phyloP scores from a whole-genome alignment of 2,113 vertebrate species.

The Leiothrix lutea region DNA sequence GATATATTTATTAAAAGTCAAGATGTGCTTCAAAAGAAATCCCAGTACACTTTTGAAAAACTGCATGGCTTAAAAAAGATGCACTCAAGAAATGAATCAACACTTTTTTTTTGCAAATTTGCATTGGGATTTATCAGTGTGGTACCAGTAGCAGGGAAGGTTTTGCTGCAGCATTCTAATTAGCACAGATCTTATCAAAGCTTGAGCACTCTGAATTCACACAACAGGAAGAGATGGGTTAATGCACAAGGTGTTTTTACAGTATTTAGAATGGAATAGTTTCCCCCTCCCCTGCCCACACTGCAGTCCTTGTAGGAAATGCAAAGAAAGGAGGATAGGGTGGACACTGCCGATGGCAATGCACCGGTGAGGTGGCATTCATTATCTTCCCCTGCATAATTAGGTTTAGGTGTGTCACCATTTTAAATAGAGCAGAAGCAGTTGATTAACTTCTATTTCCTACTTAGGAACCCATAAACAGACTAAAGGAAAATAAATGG shows the following conservation, averaged over 20 bases:
- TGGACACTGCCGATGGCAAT: background rate
- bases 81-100: slow-evolving; percentile 29
- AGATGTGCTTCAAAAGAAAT: slow-evolving; percentile 55
- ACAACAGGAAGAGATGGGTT: background rate
- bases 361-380: background rate
- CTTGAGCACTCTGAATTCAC: background rate
- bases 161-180: slow-evolving; percentile 35
- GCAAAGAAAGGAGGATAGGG: background rate
- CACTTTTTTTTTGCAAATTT: background rate
- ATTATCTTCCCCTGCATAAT: background rate
- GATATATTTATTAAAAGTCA: slow-evolving; percentile 58
- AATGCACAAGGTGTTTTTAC: background rate
- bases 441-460: background rate
- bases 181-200: background rate
- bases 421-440: background rate
- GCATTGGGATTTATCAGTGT: slow-evolving; percentile 27
- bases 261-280: background rate
- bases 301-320: background rate
- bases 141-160: background rate
- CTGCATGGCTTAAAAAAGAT: slow-evolving; percentile 14
- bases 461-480: background rate
- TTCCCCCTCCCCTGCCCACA: background rate
- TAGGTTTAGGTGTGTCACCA: background rate
- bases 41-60: background rate
- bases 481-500: background rate